Base-by-base conservation (phyloP, 2,888 invertebrate species). In the Tetragonisca angustula region DNA sequence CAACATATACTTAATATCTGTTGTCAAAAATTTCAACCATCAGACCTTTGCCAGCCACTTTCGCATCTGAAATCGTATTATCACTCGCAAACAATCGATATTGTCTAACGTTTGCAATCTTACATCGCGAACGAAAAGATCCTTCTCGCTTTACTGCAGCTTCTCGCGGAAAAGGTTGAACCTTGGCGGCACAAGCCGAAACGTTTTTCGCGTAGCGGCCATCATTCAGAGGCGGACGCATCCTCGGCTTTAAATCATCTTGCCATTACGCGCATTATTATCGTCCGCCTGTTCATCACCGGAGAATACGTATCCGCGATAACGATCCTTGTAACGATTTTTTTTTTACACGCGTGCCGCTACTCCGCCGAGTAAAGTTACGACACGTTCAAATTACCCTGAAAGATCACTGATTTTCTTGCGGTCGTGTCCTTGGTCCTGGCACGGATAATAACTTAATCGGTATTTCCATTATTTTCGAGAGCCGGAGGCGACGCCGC, bases 381-480 rank as follows among this genome's bases (percentile, higher is more conserved):
- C 86, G 83, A 84, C 88, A 90, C 79, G 73, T 79, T 81, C 79
- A 86, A 87, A 87, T 88, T 89, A 81, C 75, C 64, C 79, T 75
- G 83, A 85, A 77, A 82, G 89, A 90, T 89, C 85, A 74, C 83
- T 73, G 88, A 88, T 89, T 85, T 83, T 83, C 85, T 83, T 77
- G 65, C 82, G 81, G 69, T 74, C 76, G 76, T 70, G 86, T 89
- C 85, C 83, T 85, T 83, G 83, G 71, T 78, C 79, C 76, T 27
- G 71, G 43, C 49, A 43, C 32, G 59, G 71, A 70, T 91, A 90
- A 89, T 88, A 88, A 90, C 91, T 91, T 91, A 89, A 91, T 90
- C 91, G 88, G 65, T 87, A 87, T 89, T 89, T 88, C 85, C 87
- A 89, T 91, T 86, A 91, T 90, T 91, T 91, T 90, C 84, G 79